Evolutionary conservation across 2,888 invertebrate genomes (phyloP).

Genomic region (Machimus rusticus): DNA sequence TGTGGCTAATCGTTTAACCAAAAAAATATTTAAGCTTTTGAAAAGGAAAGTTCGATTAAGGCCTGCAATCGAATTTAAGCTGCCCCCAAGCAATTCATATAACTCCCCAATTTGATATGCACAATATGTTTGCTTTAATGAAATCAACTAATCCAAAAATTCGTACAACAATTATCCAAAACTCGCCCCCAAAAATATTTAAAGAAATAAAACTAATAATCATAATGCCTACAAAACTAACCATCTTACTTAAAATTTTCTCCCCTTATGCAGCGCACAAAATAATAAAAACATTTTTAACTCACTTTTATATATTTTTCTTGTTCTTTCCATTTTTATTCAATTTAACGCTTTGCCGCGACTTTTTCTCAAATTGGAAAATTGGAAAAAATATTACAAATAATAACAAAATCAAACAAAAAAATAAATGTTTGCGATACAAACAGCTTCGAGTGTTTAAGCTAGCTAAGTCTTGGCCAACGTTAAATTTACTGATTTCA

Average conservation of each 20-base stretch:
- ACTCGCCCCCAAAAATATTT: background rate
- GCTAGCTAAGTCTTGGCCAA: slow-evolving; percentile 99
- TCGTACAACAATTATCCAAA: background rate
- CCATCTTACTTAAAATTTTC: background rate
- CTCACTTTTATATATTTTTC: slow-evolving; percentile 3
- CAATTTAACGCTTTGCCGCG: slow-evolving; percentile 27
- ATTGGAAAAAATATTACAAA: background rate
- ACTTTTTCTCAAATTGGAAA: background rate
- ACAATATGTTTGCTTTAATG: background rate
- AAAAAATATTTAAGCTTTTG: background rate
- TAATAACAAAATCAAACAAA: background rate
- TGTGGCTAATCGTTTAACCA: background rate
- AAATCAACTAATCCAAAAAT: background rate
- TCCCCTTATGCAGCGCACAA: background rate
- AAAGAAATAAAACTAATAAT: slow-evolving; percentile 44
- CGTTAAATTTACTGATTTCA: slow-evolving; percentile 95
- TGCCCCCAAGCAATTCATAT: background rate
- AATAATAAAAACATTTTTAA: background rate
- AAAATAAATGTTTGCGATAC: background rate
- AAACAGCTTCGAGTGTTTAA: slow-evolving; percentile 95
- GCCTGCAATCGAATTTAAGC: slow-evolving; percentile 1
- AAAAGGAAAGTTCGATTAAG: background rate
- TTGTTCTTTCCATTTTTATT: slow-evolving; percentile 10
- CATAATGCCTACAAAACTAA: background rate
- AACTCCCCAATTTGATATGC: background rate